Conservation (phyloP, 1,140 invertebrate species). For the Camponotus vicinus region DNA sequence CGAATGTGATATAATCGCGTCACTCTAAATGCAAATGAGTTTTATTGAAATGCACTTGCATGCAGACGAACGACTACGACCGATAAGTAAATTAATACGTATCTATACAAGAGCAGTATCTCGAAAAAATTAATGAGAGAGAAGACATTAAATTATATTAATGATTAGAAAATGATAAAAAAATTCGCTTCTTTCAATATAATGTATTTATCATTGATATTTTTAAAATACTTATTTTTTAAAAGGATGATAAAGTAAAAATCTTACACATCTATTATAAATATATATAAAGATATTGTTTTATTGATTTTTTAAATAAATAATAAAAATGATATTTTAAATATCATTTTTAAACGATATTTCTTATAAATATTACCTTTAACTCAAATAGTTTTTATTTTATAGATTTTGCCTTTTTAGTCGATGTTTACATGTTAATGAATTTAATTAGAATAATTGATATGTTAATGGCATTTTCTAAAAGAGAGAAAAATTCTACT, state of each 20-base stretch:
- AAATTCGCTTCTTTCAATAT: background rate
- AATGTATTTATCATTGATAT: background rate
- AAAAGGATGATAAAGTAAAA: background rate
- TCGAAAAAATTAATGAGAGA: background rate
- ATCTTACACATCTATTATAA: background rate
- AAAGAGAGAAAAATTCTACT: background rate
- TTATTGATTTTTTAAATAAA: background rate
- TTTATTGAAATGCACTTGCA: background rate
- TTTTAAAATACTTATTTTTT: background rate
- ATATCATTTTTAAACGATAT: background rate
- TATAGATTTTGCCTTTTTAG: background rate
- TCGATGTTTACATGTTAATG: conserved; percentile 26
- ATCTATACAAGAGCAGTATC: background rate
- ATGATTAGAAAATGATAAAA: background rate
- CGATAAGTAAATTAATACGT: background rate
- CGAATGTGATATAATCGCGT: background rate
- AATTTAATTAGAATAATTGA: conserved; percentile 13
- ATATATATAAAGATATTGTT: conserved; percentile 1
- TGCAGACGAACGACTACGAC: background rate
- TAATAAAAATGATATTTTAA: background rate
- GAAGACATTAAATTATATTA: background rate
- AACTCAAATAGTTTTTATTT: background rate
- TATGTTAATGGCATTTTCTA: conserved; percentile 16
- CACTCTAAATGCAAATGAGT: conserved; percentile 8
- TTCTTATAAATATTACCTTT: background rate